These are phyloP conservation scores for Heliconius congener DNA, from an alignment of 1,140 invertebrate species.

Conservation along the genomic window DNA sequence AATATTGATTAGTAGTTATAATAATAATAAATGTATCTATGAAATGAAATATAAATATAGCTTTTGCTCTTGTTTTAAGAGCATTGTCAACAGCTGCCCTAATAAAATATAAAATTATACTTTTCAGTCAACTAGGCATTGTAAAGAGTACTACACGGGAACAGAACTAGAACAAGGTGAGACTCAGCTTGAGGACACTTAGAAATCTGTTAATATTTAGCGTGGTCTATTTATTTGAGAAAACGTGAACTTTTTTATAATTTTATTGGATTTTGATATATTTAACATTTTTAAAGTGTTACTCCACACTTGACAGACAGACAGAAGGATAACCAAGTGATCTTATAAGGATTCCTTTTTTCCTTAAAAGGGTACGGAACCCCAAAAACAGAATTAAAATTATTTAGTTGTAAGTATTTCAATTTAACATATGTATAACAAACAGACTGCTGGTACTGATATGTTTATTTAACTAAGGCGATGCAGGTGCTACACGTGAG, in stretches of 20 bases:
- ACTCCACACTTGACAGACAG: too few species aligned
- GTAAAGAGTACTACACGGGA: slow-evolving; percentile 35
- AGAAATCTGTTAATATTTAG: slow-evolving; percentile 34
- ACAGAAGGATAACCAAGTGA: too few species aligned
- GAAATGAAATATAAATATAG: too few species aligned
- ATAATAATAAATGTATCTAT: too few species aligned
- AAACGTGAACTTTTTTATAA: neutral
- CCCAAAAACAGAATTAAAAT: too few species aligned
- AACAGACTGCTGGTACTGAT: neutral
- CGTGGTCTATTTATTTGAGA: slow-evolving; percentile 15
- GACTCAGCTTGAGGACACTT: slow-evolving; percentile 33
- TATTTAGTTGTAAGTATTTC: neutral
- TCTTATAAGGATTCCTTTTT: too few species aligned
- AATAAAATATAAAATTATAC: slow-evolving; percentile 36
- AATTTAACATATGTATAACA: neutral
- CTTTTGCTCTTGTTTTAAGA: slow-evolving; percentile 2
- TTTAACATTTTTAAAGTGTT: too few species aligned
- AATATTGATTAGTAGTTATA: too few species aligned
- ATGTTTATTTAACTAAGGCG: neutral
- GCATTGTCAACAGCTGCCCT: slow-evolving; percentile 5
- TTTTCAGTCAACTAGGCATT: slow-evolving; percentile 34
- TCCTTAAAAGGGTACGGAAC: too few species aligned
- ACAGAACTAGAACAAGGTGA: slow-evolving; percentile 42
- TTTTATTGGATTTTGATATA: too few species aligned
- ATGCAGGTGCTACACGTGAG: slow-evolving; percentile 3